A percentile compares a stretch with the other conserved stretches of the same genome.
Evolutionary conservation across 2,113 vertebrate species (phyloP).

Genomic region (Cavia porcellus): DNA sequence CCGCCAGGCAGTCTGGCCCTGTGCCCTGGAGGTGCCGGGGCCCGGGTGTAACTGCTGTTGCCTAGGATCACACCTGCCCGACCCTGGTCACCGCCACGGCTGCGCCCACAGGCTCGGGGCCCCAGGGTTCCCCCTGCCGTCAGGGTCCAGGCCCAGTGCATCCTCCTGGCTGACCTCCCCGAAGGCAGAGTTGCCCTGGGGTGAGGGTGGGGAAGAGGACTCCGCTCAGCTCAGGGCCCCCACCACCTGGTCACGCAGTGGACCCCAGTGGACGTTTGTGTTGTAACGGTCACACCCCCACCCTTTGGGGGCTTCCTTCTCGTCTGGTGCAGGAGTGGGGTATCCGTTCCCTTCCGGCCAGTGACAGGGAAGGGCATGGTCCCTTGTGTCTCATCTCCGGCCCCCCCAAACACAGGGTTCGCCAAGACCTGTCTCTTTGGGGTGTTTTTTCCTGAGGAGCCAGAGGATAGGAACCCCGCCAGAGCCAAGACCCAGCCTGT

Average conservation of each 20-base stretch:
- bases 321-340: fast-evolving
- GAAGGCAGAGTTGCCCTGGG: background rate
- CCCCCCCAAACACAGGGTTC: fast-evolving
- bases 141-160: background rate
- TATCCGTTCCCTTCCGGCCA: background rate
- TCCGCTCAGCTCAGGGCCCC: fast-evolving
- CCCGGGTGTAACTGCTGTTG: background rate
- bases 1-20: background rate
- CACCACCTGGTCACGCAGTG: fast-evolving
- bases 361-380: background rate
- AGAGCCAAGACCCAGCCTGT: background rate
- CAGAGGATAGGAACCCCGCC: background rate
- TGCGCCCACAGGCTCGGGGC: background rate
- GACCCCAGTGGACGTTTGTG: background rate
- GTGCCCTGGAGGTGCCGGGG: background rate
- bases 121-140: background rate
- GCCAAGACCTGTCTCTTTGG: background rate
- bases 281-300: background rate
- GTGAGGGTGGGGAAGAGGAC: background rate
- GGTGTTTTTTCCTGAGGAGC: background rate
- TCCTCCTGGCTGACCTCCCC: background rate
- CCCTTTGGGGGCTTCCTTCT: background rate
- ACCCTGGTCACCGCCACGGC: background rate
- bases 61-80: background rate
- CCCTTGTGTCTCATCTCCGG: background rate